Evolutionary conservation across 2,797 vertebrate species (phyloP).

Genomic region (Rousettus madagascariensis): DNA sequence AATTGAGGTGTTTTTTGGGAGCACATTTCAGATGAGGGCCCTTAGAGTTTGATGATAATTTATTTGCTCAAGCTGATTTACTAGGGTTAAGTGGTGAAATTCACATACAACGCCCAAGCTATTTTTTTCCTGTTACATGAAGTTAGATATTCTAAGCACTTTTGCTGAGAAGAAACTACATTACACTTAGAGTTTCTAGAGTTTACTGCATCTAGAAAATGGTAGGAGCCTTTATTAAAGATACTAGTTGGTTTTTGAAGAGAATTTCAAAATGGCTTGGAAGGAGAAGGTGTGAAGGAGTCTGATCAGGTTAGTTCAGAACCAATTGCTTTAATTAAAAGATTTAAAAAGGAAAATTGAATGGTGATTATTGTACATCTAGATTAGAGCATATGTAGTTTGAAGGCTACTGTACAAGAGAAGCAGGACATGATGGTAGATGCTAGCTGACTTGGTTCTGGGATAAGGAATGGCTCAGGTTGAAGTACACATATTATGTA

Average conservation of each 20-base stretch:
- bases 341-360: constrained; percentile 24
- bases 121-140: background rate
- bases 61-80: constrained; percentile 7
- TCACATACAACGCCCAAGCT: background rate
- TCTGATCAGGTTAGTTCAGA: constrained; percentile 33
- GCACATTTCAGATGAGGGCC: background rate
- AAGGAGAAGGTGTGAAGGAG: background rate
- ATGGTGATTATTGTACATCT: background rate
- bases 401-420: background rate
- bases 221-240: background rate
- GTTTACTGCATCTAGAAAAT: constrained; percentile 10
- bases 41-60: constrained; percentile 18
- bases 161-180: background rate
- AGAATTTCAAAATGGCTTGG: background rate
- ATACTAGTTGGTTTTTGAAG: constrained; percentile 18
- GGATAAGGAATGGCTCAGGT: background rate
- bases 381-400: background rate
- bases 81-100: background rate
- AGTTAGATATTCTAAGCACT: background rate
- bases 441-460: background rate
- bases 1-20: background rate
- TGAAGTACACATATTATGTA: background rate
- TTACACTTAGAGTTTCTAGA: background rate
- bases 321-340: constrained; percentile 6
- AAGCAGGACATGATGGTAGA: background rate